Conservation (phyloP, 2,797 vertebrate genomes). For the Rachycentron canadum region DNA sequence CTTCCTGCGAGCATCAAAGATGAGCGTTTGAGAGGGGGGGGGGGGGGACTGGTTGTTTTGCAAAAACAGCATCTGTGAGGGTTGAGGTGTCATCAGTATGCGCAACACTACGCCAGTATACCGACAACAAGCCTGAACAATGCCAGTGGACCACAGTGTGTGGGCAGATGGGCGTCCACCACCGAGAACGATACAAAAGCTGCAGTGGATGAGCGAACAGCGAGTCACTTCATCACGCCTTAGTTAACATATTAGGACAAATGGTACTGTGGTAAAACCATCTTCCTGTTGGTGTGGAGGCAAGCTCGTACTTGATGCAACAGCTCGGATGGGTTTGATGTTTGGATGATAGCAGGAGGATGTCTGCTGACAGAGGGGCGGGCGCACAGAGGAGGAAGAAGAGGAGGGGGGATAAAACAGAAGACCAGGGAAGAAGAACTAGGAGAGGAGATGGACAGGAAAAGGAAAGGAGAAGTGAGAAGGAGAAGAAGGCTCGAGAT, state of each 20-base stretch:
- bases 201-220: conserved; percentile 1
- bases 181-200: background rate
- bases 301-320: conserved; percentile 14
- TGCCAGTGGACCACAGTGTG: conserved; percentile 31
- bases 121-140: conserved; percentile 45
- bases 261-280: conserved; percentile 26
- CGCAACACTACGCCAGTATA: conserved; percentile 3
- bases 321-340: conserved; percentile 17
- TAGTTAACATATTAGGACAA: conserved; percentile 22
- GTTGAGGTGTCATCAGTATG: conserved; percentile 56
- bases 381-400: background rate
- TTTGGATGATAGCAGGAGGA: conserved; percentile 22
- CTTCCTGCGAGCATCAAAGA: conserved; percentile 25
- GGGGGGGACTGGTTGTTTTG: conserved; percentile 24
- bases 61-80: conserved; percentile 54
- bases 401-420: too few relatives aligned
- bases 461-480: too few relatives aligned
- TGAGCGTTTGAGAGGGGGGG: background rate
- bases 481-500: conserved; percentile 5
- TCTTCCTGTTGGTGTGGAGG: conserved; percentile 32
- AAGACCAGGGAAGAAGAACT: too few relatives aligned
- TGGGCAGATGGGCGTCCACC: conserved; percentile 40
- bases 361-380: background rate
- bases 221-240: background rate
- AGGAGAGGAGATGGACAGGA: too few relatives aligned